These are phyloP conservation scores for Leptura quadrifasciata DNA, from an alignment of 2,888 invertebrate genomes.

Conservation along the genomic window DNA sequence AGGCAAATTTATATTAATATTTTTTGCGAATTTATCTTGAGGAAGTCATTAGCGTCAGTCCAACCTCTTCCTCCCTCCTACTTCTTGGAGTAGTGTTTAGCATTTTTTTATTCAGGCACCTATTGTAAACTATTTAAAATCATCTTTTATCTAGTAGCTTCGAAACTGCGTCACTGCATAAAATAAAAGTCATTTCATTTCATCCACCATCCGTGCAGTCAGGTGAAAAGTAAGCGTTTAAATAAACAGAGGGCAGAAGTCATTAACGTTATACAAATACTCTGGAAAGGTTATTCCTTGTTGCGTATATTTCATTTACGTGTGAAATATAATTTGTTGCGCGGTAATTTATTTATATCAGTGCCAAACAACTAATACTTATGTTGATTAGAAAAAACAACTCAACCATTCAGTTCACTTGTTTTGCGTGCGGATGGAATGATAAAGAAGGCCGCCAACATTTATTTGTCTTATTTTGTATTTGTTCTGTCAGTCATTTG, in stretches of 20 bases:
- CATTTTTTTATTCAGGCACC: too few relatives aligned
- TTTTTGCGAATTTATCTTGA: too few relatives aligned
- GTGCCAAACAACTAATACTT: not conserved
- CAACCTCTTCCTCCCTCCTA: too few relatives aligned
- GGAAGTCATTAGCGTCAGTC: too few relatives aligned
- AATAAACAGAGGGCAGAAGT: not conserved
- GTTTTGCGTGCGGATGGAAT: conserved; percentile 10
- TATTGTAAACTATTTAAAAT: too few relatives aligned
- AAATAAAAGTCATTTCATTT: not conserved
- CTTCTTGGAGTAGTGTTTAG: too few relatives aligned
- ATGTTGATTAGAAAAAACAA: conserved; percentile 17
- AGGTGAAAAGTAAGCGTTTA: not conserved
- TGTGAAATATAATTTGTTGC: not conserved
- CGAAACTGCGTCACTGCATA: not conserved
- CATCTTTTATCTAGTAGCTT: too few relatives aligned
- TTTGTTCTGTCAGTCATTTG: conserved; percentile 32
- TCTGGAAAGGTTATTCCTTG: not conserved
- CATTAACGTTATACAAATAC: not conserved
- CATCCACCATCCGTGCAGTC: not conserved
- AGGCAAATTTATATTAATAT: too few relatives aligned
- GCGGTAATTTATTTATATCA: not conserved
- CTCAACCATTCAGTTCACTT: not conserved
- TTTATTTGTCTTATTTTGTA: conserved; percentile 32
- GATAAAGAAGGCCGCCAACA: conserved; percentile 30
- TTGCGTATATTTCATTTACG: not conserved